Conservation (phyloP, 1,140 invertebrate genomes). For the Drosophila seguyi region DNA sequence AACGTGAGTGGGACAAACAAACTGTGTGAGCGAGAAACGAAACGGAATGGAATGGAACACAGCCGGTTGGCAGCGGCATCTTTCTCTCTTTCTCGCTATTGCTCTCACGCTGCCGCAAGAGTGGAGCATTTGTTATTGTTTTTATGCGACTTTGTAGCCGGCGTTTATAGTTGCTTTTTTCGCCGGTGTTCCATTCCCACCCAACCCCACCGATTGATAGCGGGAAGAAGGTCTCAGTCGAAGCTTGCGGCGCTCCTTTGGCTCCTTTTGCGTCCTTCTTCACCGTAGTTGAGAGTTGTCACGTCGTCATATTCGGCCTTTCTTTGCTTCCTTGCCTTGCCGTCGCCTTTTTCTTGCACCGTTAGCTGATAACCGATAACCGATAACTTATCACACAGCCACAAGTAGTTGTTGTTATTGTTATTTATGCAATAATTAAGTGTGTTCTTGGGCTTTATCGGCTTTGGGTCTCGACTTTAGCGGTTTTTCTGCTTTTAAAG, state of each 20-base stretch:
- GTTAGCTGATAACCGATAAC: conserved; percentile 38
- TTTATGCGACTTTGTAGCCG: conserved; percentile 42
- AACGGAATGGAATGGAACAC: conserved; percentile 55
- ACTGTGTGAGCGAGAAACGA: conserved; percentile 29
- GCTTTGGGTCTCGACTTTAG: background rate
- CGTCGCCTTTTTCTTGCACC: conserved; percentile 8
- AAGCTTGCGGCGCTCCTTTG: conserved; percentile 3
- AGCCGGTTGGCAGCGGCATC: conserved; percentile 52
- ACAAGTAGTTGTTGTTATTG: conserved; percentile 22
- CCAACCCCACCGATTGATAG: conserved; percentile 9
- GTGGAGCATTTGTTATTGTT: conserved; percentile 66
- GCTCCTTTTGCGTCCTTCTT: conserved; percentile 2
- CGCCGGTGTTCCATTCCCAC: conserved; percentile 52
- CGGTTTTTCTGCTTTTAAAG: background rate
- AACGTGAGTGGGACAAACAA: conserved; percentile 77
- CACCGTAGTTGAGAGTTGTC: conserved; percentile 44
- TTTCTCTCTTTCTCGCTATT: conserved; percentile 17
- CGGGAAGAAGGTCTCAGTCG: background rate
- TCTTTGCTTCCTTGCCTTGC: conserved; percentile 7
- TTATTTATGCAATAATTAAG: conserved; percentile 44
- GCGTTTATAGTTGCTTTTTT: conserved; percentile 47
- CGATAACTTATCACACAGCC: conserved; percentile 37
- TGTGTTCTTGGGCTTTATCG: conserved; percentile 40
- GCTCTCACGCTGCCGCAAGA: conserved; percentile 14
- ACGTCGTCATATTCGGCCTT: conserved; percentile 44